These are phyloP conservation scores for Amazona guildingii DNA, from an alignment of 2,113 vertebrate species.

Conservation along the genomic window DNA sequence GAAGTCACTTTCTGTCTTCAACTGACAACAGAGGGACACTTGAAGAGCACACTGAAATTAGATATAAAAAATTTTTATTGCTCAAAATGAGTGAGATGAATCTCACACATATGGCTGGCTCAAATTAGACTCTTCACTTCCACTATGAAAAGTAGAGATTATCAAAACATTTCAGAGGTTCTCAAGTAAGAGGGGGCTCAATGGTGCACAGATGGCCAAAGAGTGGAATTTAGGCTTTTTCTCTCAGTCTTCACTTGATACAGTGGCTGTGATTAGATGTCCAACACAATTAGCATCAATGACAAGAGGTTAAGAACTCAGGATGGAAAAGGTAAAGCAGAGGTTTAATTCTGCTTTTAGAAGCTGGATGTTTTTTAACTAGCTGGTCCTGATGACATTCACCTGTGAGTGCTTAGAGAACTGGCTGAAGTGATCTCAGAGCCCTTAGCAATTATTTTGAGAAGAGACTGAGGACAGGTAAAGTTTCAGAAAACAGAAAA, in stretches of 20 bases:
- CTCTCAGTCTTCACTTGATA: conserved; percentile 11
- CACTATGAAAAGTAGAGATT: not conserved
- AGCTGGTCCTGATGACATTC: not conserved
- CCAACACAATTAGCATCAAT: conserved; percentile 56
- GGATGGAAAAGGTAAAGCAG: conserved; percentile 27
- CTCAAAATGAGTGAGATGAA: not conserved
- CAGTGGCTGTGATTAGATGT: conserved; percentile 54
- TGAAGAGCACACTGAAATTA: not conserved
- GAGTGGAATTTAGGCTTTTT: not conserved
- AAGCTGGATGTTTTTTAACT: conserved; percentile 3
- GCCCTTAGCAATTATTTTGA: conserved; percentile 23
- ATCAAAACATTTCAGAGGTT: conserved; percentile 7
- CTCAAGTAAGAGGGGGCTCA: not conserved
- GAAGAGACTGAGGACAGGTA: not conserved
- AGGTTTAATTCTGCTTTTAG: conserved; percentile 26
- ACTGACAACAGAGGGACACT: not conserved
- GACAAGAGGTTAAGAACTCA: not conserved
- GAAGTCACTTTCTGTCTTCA: not conserved
- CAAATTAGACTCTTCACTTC: not conserved
- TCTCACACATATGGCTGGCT: not conserved
- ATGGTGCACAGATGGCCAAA: not conserved
- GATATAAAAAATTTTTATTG: not conserved
- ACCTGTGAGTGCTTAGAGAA: not conserved
- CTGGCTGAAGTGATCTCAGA: not conserved
- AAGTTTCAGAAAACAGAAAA: conserved; percentile 29